These are phyloP conservation scores for Chelonia mydas DNA, from an alignment of 2,797 vertebrate species.

Conservation along the genomic window DNA sequence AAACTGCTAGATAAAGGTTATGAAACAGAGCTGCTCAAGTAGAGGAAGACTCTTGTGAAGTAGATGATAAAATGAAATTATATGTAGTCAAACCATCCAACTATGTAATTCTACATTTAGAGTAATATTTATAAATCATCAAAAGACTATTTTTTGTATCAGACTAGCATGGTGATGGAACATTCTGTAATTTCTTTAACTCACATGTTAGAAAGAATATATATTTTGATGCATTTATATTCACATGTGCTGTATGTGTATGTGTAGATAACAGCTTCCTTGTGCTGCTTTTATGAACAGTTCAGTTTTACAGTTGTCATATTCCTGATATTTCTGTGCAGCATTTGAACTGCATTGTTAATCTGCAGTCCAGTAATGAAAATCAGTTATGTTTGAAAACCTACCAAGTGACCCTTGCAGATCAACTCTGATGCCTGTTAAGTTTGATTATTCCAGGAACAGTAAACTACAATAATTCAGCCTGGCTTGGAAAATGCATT, in stretches of 20 bases:
- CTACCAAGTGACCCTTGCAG: slow-evolving; percentile 31
- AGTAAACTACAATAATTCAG: slow-evolving; percentile 60
- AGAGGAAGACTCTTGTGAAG: slow-evolving; percentile 25
- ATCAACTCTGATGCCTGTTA: slow-evolving; percentile 30
- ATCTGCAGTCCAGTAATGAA: slow-evolving; percentile 31
- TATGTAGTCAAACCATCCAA: slow-evolving; percentile 27
- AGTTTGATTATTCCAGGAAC: slow-evolving; percentile 53
- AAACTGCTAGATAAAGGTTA: slow-evolving; percentile 56
- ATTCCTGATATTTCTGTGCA: neutral
- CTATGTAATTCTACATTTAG: slow-evolving; percentile 22
- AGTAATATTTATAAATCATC: slow-evolving; percentile 35
- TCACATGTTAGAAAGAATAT: slow-evolving; percentile 59
- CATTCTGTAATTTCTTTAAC: slow-evolving; percentile 55
- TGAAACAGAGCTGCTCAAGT: neutral
- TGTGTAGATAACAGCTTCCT: slow-evolving; percentile 64
- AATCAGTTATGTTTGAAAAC: slow-evolving; percentile 49
- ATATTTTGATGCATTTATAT: slow-evolving; percentile 62
- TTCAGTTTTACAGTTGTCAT: slow-evolving; percentile 36
- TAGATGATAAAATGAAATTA: slow-evolving; percentile 10
- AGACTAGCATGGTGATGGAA: slow-evolving; percentile 45
- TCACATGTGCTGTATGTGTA: slow-evolving; percentile 43
- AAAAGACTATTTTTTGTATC: slow-evolving; percentile 34
- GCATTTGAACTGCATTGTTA: slow-evolving; percentile 38
- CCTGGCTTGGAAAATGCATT: neutral
- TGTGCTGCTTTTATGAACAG: slow-evolving; percentile 50